Evolutionary conservation across 1,140 invertebrate species (phyloP).

Genomic region (Amyelois transitella): DNA sequence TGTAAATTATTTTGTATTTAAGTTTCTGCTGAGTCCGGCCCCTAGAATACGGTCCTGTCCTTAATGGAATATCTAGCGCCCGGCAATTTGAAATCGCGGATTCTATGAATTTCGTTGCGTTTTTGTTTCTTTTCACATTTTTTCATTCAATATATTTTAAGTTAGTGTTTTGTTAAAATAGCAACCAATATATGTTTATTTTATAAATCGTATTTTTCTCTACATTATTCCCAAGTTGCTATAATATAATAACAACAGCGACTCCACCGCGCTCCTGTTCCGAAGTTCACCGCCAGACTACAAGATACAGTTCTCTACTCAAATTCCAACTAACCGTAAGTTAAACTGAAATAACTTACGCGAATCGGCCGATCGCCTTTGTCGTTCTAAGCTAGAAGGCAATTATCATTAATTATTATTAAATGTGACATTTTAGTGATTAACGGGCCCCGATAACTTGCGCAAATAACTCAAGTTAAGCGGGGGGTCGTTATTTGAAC

Average conservation of each 20-base stretch:
- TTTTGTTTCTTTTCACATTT: no score
- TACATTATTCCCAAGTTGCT: no score
- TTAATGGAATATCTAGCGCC: no score
- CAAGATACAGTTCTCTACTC: slow-evolving; percentile 66
- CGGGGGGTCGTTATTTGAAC: slow-evolving; percentile 4
- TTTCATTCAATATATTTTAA: no score
- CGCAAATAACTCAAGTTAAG: slow-evolving; percentile 64
- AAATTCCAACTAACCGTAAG: slow-evolving; percentile 56
- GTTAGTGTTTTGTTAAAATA: no score
- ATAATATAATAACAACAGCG: slow-evolving; percentile 1
- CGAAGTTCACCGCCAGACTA: slow-evolving; percentile 39
- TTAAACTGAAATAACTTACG: slow-evolving; percentile 70
- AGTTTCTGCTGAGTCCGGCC: no score
- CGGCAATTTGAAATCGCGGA: no score
- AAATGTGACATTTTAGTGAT: slow-evolving; percentile 64
- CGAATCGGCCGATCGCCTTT: slow-evolving; percentile 67
- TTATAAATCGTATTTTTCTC: no score
- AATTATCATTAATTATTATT: slow-evolving; percentile 74
- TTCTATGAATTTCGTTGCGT: no score
- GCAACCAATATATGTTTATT: no score
- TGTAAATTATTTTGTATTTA: no score
- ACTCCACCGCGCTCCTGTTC: slow-evolving; percentile 24
- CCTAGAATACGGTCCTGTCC: no score
- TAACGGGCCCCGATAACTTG: slow-evolving; percentile 67
- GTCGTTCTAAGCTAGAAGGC: slow-evolving; percentile 61